Percentiles rank a stretch among this genome's conserved stretches.
phyloP scores from a whole-genome alignment of 2,888 invertebrate species.

The Calameuta filiformis region DNA sequence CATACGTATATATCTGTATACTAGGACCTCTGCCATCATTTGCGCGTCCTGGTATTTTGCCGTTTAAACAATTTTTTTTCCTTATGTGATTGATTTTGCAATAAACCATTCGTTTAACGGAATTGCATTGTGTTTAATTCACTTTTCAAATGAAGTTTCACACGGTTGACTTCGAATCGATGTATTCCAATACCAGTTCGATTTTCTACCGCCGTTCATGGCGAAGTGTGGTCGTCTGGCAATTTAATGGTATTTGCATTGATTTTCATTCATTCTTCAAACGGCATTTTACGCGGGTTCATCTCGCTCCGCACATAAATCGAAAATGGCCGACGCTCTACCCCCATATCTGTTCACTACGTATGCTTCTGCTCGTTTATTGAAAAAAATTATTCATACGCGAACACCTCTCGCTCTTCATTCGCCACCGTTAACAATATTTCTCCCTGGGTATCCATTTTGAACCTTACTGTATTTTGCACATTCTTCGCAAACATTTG shows the following conservation, averaged over 20 bases:
- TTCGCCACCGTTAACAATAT: background rate
- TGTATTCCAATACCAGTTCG: background rate
- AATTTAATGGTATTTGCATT: background rate
- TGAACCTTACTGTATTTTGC: background rate
- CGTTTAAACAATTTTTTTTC: background rate
- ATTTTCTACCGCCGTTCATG: background rate
- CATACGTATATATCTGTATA: too few species aligned
- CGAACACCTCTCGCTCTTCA: background rate
- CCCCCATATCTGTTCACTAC: background rate
- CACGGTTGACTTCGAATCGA: background rate
- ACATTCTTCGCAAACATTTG: background rate
- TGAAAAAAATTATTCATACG: background rate
- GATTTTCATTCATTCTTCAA: background rate
- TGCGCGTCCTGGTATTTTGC: background rate
- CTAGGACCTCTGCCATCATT: background rate
- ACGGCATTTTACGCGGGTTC: background rate
- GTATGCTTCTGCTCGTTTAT: background rate
- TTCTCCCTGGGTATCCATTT: background rate
- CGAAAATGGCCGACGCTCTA: background rate
- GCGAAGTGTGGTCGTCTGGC: background rate
- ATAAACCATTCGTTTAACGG: background rate
- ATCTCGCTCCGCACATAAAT: background rate
- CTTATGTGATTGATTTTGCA: background rate
- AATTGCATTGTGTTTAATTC: background rate
- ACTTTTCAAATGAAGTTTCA: background rate